Conservation (phyloP, 2,888 invertebrate species). For the Callyntrura guangdongensis region DNA sequence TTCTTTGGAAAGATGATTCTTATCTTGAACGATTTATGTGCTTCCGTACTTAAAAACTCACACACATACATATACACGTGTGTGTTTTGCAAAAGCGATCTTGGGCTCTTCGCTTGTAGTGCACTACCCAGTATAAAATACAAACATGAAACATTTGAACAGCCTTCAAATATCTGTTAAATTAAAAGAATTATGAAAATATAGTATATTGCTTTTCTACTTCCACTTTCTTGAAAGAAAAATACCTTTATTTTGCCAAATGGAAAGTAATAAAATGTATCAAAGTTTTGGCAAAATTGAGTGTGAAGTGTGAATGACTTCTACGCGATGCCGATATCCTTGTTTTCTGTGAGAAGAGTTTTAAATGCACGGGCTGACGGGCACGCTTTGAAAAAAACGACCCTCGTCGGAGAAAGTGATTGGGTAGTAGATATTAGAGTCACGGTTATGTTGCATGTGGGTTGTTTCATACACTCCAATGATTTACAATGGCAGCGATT, state of each 20-base stretch:
- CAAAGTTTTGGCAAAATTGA: not conserved
- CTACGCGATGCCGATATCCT: not conserved
- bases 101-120: no score
- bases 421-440: not conserved
- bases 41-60: no score
- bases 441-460: not conserved
- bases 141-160: no score
- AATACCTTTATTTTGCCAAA: conserved; percentile 7
- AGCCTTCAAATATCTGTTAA: no score
- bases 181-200: no score
- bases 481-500: conserved; percentile 3
- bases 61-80: no score
- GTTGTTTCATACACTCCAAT: not conserved
- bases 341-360: not conserved
- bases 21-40: no score
- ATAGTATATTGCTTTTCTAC: no score
- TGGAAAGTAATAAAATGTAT: not conserved
- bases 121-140: no score
- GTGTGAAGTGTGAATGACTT: not conserved
- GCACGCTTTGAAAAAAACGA: not conserved
- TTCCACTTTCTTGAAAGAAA: not conserved
- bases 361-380: not conserved
- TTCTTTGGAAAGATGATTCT: no score
- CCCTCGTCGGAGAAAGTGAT: conserved; percentile 25
- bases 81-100: no score